Conservation (phyloP, 2,113 vertebrate species). For the Prunella fulvescens region DNA sequence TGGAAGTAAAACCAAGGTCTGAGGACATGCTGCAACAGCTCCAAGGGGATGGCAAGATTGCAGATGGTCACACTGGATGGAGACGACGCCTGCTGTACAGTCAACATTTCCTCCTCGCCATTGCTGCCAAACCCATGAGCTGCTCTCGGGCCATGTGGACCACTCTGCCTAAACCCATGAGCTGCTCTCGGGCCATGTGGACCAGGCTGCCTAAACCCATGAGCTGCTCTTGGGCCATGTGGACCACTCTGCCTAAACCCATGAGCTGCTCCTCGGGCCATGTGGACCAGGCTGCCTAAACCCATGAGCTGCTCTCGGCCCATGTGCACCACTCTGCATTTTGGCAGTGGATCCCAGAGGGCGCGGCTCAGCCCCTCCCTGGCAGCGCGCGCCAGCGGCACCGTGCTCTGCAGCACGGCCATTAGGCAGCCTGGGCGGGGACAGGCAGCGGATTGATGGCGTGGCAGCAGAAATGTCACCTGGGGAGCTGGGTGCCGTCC, state of each 20-base stretch:
- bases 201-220: neutral
- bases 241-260: neutral
- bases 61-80: neutral
- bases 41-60: neutral
- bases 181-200: neutral
- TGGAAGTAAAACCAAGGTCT: neutral
- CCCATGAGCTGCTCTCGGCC: neutral
- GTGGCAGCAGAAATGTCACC: slow-evolving; percentile 78
- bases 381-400: neutral
- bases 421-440: slow-evolving; percentile 70
- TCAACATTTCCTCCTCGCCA: neutral
- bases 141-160: neutral
- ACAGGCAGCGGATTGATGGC: slow-evolving; percentile 83
- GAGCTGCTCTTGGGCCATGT: neutral
- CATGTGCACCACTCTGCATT: neutral
- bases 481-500: slow-evolving; percentile 86
- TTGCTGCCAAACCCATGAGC: neutral
- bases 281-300: neutral
- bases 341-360: slow-evolving; percentile 76
- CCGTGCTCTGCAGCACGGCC: slow-evolving; percentile 36
- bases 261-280: neutral
- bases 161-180: neutral
- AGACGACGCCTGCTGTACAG: fast-evolving
- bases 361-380: slow-evolving; percentile 42
- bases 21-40: neutral